Conservation (phyloP, 2,797 vertebrate genomes). For the Cetoscarus ocellatus region DNA sequence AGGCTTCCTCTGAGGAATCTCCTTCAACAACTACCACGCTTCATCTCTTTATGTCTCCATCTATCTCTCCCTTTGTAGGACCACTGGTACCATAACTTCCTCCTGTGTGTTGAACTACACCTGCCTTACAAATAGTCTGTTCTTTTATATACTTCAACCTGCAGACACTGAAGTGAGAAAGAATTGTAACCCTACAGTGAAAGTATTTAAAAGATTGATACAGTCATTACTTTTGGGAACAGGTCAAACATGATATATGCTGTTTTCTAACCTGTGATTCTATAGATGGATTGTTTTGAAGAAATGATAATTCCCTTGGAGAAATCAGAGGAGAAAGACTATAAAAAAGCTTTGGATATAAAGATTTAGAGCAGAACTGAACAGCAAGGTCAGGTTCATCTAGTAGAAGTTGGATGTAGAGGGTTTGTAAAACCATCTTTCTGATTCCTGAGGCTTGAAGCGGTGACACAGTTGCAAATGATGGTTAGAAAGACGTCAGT, state of each 20-base stretch:
- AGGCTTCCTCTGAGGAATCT: conserved; percentile 41
- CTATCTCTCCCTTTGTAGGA: conserved; percentile 33
- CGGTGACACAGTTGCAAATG: too few species aligned
- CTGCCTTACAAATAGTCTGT: conserved; percentile 9
- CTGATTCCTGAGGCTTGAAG: too few species aligned
- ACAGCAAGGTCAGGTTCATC: too few species aligned
- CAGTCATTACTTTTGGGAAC: conserved; percentile 23
- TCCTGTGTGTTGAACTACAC: conserved; percentile 15
- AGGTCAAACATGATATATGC: conserved; percentile 33
- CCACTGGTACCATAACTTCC: conserved; percentile 8
- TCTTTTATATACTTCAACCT: conserved; percentile 16
- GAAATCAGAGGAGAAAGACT: too few species aligned
- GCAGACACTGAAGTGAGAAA: conserved; percentile 11
- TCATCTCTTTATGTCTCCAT: conserved; percentile 48
- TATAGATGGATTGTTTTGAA: too few species aligned
- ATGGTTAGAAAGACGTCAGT: too few species aligned
- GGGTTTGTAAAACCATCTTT: too few species aligned
- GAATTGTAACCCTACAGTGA: conserved; percentile 2
- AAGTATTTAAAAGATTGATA: conserved; percentile 34
- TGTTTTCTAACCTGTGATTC: too few species aligned
- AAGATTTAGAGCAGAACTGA: too few species aligned
- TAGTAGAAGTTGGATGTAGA: too few species aligned
- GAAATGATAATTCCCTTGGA: too few species aligned
- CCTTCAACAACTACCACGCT: conserved; percentile 24
- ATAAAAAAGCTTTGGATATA: too few species aligned